These are phyloP conservation scores for Rhyacichthys aspro DNA, from an alignment of 2,797 vertebrate genomes.

Conservation along the genomic window DNA sequence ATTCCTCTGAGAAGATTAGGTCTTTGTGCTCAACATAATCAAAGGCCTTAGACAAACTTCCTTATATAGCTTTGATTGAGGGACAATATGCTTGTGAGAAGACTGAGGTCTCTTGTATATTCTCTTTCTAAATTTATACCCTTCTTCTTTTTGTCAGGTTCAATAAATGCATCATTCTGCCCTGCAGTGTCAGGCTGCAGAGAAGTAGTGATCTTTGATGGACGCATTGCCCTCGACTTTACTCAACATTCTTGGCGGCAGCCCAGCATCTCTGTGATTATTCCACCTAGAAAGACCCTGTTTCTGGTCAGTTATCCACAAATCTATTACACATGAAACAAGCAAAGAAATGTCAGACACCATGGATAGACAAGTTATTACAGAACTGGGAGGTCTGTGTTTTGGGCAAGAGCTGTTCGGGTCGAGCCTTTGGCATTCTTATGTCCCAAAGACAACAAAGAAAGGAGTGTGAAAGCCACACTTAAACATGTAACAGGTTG, in stretches of 20 bases:
- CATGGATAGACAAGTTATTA: not conserved
- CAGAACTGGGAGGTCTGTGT: constrained; percentile 16
- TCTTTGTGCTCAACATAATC: constrained; percentile 39
- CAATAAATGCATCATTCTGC: constrained; percentile 87
- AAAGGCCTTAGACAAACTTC: constrained; percentile 35
- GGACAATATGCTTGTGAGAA: constrained; percentile 4
- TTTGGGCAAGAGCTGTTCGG: constrained; percentile 24
- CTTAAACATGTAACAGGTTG: no score
- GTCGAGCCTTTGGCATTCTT: constrained; percentile 41
- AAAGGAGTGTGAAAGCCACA: constrained; percentile 53
- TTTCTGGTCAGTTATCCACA: constrained; percentile 80
- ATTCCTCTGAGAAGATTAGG: constrained; percentile 44
- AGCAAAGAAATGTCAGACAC: not conserved
- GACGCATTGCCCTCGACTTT: constrained; percentile 83
- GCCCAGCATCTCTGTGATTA: constrained; percentile 80
- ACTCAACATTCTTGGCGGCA: constrained; percentile 63
- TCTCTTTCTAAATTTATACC: constrained; percentile 5
- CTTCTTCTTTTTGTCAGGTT: constrained; percentile 72
- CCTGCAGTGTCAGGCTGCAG: constrained; percentile 88
- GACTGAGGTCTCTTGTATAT: not conserved
- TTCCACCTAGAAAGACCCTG: constrained; percentile 84
- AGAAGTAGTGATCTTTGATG: constrained; percentile 80
- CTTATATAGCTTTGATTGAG: constrained; percentile 24
- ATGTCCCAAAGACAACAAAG: constrained; percentile 60
- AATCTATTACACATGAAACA: not conserved